Conservation (phyloP, 2,113 vertebrate genomes). For the Genyomyrus donnyi region DNA sequence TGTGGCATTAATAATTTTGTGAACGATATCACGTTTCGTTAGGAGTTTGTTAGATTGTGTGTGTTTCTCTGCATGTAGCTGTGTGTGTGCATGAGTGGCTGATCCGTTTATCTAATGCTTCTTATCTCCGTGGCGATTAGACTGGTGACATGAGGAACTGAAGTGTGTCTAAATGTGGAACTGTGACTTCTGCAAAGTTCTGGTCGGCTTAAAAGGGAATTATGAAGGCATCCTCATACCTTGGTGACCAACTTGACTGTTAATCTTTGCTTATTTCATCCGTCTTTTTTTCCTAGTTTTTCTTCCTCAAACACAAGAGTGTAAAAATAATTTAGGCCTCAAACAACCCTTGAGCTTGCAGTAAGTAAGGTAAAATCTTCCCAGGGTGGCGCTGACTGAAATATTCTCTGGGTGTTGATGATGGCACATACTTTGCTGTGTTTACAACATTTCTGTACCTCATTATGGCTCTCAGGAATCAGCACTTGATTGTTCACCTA, state of each 20-base stretch:
- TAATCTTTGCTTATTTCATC: background rate
- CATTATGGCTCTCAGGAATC: background rate
- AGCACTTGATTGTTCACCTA: background rate
- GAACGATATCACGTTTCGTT: too few species aligned
- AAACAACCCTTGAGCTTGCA: background rate
- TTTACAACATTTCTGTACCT: background rate
- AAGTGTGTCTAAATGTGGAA: slow-evolving; percentile 10
- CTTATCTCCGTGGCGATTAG: background rate
- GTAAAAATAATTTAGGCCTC: background rate
- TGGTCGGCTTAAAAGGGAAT: background rate
- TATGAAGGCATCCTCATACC: background rate
- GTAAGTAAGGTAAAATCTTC: background rate
- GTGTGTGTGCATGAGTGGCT: background rate
- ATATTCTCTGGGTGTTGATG: background rate
- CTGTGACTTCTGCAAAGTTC: slow-evolving; percentile 17
- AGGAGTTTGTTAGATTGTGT: background rate
- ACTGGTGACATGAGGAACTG: slow-evolving; percentile 18
- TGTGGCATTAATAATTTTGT: background rate
- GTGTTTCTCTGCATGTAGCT: background rate
- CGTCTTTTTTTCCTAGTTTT: background rate
- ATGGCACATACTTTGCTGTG: background rate
- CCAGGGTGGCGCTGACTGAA: background rate
- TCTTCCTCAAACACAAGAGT: background rate
- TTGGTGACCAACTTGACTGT: background rate
- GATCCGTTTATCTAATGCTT: background rate